phyloP scores from a whole-genome alignment of 2,113 vertebrate species.

The Sinocyclocheilus maitianheensis region DNA sequence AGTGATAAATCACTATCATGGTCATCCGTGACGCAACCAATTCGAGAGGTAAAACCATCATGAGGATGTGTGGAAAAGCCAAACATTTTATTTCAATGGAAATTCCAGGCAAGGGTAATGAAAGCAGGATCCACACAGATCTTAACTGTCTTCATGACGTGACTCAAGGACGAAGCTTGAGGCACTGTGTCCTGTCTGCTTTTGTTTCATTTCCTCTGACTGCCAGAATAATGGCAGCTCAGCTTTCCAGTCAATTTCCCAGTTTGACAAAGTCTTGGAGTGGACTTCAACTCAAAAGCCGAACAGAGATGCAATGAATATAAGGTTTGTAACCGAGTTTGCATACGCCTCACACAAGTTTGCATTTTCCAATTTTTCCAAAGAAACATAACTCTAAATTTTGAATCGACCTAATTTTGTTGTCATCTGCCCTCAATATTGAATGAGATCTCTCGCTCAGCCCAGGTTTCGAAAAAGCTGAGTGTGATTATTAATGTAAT shows the following conservation, averaged over 20 bases:
- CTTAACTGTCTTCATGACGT: slow-evolving; percentile 22
- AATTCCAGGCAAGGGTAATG: slow-evolving; percentile 20
- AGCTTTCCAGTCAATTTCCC: slow-evolving; percentile 36
- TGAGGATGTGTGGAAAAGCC: slow-evolving; percentile 5
- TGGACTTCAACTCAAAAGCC: background rate
- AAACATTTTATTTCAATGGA: slow-evolving; percentile 4
- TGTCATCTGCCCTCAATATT: slow-evolving; percentile 6
- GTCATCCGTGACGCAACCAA: background rate
- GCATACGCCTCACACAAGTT: background rate
- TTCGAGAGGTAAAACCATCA: background rate
- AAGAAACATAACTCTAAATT: background rate
- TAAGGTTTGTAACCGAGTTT: background rate
- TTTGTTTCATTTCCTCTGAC: slow-evolving; percentile 47
- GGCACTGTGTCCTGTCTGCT: slow-evolving; percentile 33
- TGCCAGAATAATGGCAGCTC: slow-evolving; percentile 28
- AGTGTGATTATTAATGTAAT: slow-evolving; percentile 30
- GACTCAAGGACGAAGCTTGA: slow-evolving; percentile 20
- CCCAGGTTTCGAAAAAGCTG: slow-evolving; percentile 9
- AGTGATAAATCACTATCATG: slow-evolving; percentile 10
- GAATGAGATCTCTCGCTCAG: background rate
- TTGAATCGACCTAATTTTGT: background rate
- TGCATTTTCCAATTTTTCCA: background rate
- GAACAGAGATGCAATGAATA: background rate
- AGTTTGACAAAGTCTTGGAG: background rate
- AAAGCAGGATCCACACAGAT: background rate